These are phyloP conservation scores for Doryteuthis pealeii DNA, from an alignment of 1,140 invertebrate species.

Conservation along the genomic window DNA sequence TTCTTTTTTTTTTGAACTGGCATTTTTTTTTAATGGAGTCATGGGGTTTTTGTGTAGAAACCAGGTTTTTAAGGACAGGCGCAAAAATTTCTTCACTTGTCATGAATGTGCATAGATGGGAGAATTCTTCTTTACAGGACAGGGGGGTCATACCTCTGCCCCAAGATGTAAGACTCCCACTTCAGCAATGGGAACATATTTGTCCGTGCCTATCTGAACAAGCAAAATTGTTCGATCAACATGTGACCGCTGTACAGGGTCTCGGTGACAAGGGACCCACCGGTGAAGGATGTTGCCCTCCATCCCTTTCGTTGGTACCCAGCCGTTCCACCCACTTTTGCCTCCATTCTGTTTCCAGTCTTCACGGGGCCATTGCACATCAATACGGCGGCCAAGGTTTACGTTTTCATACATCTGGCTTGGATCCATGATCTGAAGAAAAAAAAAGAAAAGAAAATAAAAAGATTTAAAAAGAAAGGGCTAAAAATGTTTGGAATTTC, in stretches of 20 bases:
- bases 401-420: slow-evolving; percentile 85
- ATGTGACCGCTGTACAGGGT: slow-evolving; percentile 81
- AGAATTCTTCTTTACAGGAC: too few relatives aligned
- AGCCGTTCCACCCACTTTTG: slow-evolving; percentile 82
- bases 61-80: too few relatives aligned
- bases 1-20: too few relatives aligned
- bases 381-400: slow-evolving; percentile 83
- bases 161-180: slow-evolving; percentile 78
- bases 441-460: background rate
- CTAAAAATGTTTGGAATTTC: background rate
- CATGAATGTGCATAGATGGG: too few relatives aligned
- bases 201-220: slow-evolving; percentile 85
- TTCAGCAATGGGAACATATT: slow-evolving; percentile 90
- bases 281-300: slow-evolving; percentile 88
- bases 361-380: slow-evolving; percentile 89
- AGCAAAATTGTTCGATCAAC: slow-evolving; percentile 87
- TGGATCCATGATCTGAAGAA: slow-evolving; percentile 71
- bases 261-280: slow-evolving; percentile 87
- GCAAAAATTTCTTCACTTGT: too few relatives aligned
- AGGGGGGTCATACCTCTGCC: slow-evolving; percentile 66
- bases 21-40: too few relatives aligned
- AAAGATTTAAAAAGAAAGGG: background rate
- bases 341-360: slow-evolving; percentile 82
- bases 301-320: slow-evolving; percentile 87
- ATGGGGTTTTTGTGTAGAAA: too few relatives aligned